A percentile compares a stretch with the other conserved stretches of the same genome.
These are phyloP conservation scores for Channallabes apus DNA, from an alignment of 2,797 vertebrate genomes.

Conservation along the genomic window DNA sequence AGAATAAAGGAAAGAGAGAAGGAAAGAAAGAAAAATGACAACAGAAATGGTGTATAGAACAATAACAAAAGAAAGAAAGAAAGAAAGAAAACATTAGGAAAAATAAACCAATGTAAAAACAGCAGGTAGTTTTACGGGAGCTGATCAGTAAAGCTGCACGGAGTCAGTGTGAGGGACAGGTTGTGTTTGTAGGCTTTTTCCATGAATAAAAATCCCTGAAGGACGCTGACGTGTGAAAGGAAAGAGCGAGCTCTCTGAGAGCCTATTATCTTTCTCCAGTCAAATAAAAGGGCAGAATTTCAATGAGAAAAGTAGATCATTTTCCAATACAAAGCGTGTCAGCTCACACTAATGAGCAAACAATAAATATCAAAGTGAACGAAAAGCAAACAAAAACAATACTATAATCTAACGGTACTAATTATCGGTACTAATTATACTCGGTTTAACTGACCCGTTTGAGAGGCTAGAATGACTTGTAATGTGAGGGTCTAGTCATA, in stretches of 20 bases:
- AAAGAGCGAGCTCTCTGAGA: background rate
- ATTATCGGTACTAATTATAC: background rate
- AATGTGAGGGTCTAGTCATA: background rate
- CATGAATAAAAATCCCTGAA: background rate
- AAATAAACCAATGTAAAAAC: background rate
- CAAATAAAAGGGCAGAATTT: background rate
- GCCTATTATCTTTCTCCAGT: background rate
- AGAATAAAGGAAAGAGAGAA: background rate
- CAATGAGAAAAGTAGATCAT: background rate
- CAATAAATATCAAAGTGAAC: background rate
- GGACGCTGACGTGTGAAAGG: background rate
- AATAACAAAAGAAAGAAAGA: background rate
- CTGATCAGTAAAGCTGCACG: background rate
- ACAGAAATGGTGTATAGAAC: background rate
- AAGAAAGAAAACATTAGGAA: background rate
- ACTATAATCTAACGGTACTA: background rate
- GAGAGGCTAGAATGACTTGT: background rate
- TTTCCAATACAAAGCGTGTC: background rate
- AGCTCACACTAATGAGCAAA: background rate
- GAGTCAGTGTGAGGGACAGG: background rate
- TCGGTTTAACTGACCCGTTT: background rate
- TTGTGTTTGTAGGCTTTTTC: conserved; percentile 1
- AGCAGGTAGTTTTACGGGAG: background rate
- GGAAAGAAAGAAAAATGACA: too few relatives aligned
- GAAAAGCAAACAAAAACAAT: background rate